Base-by-base conservation (phyloP, 2,888 invertebrate species). In the Polyommatus iphigenia region DNA sequence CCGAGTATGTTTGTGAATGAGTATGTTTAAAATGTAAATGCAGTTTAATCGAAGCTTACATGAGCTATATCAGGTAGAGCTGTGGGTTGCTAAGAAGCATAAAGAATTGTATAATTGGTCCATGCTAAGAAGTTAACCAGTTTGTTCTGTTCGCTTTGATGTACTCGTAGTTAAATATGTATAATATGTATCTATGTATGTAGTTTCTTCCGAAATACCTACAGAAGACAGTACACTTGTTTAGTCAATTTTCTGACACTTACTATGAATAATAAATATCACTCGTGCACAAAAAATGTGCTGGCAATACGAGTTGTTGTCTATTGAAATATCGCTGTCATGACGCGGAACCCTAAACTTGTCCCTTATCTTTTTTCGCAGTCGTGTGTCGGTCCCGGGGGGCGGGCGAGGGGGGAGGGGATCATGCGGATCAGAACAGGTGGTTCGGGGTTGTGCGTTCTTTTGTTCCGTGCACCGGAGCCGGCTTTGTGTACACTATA, bases 341-440 rank as follows among this genome's bases (percentile, higher is more conserved):
- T 67, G 10, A 15, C 29, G 10, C 24, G 50, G 29, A 41, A 78
- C 76, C 75, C 15, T 41, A 75, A 76, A 78, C 72, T 71, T 41
- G 72, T 72, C 36, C 24, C 41, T 73, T 46, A 46, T 41, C 46
- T 73, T 73, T 73, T 73, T 73, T 73, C 46, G 73, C 46, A 46
- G 73, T 73, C 46, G 73, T 73, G 41, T 78, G 75, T 59, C 29
- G 67, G 71, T 29, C 67, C 67, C 15, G 10, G 6, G 10, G 41
- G 29, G 29, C 13, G 67, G 18, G 18, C 5, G 18, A 15, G 46
- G 2, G 29, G 15, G 15, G 15, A 8, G 32, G 78, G 79, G 78
- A 78, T 75, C 77, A 73, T 24, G 73, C 50, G 46, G 67, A 80
- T 72, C 24, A 59, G 41, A 78, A 79, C 77, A 78, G 78, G 79